Evolutionary conservation across 1,140 invertebrate genomes (phyloP).

Genomic region (Caerostris darwini): DNA sequence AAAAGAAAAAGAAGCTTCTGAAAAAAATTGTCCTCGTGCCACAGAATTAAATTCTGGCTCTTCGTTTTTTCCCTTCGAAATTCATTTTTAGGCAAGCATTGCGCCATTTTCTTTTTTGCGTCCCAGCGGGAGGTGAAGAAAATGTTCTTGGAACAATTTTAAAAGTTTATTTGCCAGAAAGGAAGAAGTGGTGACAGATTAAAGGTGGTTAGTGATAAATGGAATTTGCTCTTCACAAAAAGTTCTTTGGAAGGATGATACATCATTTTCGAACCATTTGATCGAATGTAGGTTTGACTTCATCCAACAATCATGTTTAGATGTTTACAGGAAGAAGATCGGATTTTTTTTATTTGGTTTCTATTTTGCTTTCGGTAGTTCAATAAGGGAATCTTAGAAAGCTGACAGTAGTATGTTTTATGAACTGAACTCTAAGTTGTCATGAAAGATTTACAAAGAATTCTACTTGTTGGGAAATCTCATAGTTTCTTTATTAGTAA

Average conservation of each 20-base stretch:
- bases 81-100: not conserved
- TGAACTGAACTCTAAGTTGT: too few relatives aligned
- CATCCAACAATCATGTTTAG: not conserved
- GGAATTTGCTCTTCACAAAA: not conserved
- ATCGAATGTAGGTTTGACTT: not conserved
- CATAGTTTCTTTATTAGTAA: too few relatives aligned
- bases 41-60: constrained; percentile 29
- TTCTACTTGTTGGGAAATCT: too few relatives aligned
- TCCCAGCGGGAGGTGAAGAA: not conserved
- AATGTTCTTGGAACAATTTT: not conserved
- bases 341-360: too few relatives aligned
- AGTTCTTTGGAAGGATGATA: not conserved
- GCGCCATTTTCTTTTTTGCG: not conserved
- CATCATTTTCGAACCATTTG: not conserved
- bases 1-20: not conserved
- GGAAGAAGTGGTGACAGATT: constrained; percentile 2
- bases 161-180: not conserved
- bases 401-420: too few relatives aligned
- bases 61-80: not conserved
- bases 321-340: too few relatives aligned
- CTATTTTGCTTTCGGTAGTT: too few relatives aligned
- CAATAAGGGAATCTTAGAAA: too few relatives aligned
- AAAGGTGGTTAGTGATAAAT: constrained; percentile 11
- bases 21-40: constrained; percentile 39
- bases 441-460: too few relatives aligned